Evolutionary conservation across 2,113 vertebrate species (phyloP), one percentile per base, ranked within the genome.

Genomic region (Centropristis striata): DNA sequence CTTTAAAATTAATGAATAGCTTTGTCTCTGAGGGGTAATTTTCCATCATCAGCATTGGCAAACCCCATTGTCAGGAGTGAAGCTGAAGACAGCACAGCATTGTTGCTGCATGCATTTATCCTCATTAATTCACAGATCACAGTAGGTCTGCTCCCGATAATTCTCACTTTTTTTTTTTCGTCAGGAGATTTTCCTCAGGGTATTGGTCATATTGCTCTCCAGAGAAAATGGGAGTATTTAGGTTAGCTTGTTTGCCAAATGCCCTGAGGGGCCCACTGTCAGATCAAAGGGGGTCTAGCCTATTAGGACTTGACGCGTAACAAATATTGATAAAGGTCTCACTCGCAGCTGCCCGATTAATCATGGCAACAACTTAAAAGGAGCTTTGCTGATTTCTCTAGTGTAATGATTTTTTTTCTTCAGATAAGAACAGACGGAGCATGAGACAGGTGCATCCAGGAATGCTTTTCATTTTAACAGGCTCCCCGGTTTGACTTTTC

Each of bases 1-100:
- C 90, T 93, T 93, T 94, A 92, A 94, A 93, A 94, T 95, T 91
- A 95, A 95, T 94, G 92, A 94, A 94, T 93, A 88, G 87, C 87
- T 94, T 79, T 74, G 88, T 94, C 93, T 93, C 93, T 75, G 68
- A 92, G 92, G 94, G 88, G 83, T 94, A 90, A 94, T 96, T 95
- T 95, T 88, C 89, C 79, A 92, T 95, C 92, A 95, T 95, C 93
- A 91, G 86, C 86, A 92, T 71, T 90, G 88, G 89, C 91, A 88
- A 90, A 92, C 72, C 87, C 84, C 71, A 88, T 87, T 92, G 90
- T 91, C 90, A 91, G 77, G 80, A 85, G 75, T 55, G 55, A 81
- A 77, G 84, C 72, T 66, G 53, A 71, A 90, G 83, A 81, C 80
- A 60, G 88, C 70, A 16, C 79, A 47, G 74, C 77, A 81, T 85